Conservation (phyloP, 2,797 vertebrate genomes). For the Esox masquinongy region DNA sequence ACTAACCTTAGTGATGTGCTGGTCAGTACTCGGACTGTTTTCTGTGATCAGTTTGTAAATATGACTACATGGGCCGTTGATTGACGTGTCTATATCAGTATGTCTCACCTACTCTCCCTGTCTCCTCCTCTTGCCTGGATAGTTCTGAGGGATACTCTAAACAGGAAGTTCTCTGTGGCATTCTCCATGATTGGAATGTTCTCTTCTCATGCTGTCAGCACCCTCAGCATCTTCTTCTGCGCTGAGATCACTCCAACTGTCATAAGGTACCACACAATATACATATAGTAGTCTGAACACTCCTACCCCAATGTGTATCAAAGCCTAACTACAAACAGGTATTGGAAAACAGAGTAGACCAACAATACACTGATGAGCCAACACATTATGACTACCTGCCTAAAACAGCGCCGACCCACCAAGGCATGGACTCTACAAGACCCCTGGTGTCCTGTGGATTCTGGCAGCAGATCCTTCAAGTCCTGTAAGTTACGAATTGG, state of each 20-base stretch:
- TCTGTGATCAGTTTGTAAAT: neutral
- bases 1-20: neutral
- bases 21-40: neutral
- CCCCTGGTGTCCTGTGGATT: too few relatives aligned
- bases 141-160: constrained; percentile 90
- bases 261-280: constrained; percentile 80
- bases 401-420: too few relatives aligned
- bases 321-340: neutral
- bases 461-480: too few relatives aligned
- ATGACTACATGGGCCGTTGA: neutral
- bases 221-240: constrained; percentile 96
- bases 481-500: too few relatives aligned
- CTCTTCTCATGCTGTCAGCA: constrained; percentile 93
- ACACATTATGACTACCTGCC: too few relatives aligned
- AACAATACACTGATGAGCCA: too few relatives aligned
- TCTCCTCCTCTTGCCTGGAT: neutral
- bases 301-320: neutral
- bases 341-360: too few relatives aligned
- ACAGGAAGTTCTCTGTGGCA: constrained; percentile 91
- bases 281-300: neutral
- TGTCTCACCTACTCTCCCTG: neutral
- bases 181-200: constrained; percentile 99
- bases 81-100: neutral
- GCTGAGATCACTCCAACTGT: constrained; percentile 97
- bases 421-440: too few relatives aligned